Conservation (phyloP, 2,113 vertebrate genomes). For the Hylia prasina region DNA sequence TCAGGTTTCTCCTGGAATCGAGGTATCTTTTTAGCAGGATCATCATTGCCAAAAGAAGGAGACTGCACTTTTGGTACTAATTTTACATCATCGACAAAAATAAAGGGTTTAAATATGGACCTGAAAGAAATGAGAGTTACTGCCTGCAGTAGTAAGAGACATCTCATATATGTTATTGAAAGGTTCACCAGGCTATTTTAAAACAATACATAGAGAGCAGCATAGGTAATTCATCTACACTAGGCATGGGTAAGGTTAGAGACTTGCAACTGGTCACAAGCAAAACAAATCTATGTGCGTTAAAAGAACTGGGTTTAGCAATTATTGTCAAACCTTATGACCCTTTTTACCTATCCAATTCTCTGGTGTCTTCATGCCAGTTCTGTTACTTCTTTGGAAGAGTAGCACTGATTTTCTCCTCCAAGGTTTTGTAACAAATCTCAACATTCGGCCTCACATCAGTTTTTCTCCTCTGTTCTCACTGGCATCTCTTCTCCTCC, state of each 20-base stretch:
- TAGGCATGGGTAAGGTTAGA: background rate
- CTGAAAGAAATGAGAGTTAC: constrained; percentile 62
- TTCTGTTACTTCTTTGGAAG: background rate
- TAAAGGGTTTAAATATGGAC: constrained; percentile 85
- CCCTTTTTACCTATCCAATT: background rate
- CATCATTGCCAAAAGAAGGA: constrained; percentile 72
- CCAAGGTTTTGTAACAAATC: background rate
- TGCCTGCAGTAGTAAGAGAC: background rate
- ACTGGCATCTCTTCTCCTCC: background rate
- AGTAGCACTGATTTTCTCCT: background rate
- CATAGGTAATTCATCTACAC: background rate
- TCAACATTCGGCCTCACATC: background rate
- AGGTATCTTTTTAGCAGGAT: constrained; percentile 77
- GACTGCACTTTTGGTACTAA: constrained; percentile 77
- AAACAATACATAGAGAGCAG: background rate
- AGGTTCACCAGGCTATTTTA: background rate
- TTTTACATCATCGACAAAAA: constrained; percentile 81
- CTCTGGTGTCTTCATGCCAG: background rate
- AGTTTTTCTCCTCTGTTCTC: background rate
- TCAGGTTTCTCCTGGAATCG: constrained; percentile 78
- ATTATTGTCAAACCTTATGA: background rate
- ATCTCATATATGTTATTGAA: background rate
- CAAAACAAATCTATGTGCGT: background rate
- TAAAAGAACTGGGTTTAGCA: background rate
- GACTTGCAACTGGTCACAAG: background rate